Evolutionary conservation across 2,113 vertebrate species (phyloP).

Genomic region (Carassius gibelio): DNA sequence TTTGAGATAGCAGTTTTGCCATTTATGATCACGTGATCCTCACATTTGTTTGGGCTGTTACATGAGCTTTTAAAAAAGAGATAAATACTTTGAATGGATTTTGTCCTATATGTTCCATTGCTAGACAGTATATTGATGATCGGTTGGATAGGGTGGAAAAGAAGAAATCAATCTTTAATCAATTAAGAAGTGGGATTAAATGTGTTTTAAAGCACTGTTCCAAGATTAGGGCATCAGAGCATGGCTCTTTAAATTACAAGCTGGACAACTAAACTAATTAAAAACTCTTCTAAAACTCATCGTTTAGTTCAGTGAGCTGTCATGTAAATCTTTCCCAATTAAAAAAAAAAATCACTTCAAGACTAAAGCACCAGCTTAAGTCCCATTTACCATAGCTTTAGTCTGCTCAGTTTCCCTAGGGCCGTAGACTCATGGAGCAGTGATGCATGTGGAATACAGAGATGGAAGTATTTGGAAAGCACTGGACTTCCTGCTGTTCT

Average conservation of each 20-base stretch:
- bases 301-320: conserved; percentile 14
- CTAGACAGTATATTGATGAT: too few relatives aligned
- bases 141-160: not conserved
- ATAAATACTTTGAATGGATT: not conserved
- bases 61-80: not conserved
- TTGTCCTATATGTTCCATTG: not conserved
- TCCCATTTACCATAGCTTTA: not conserved
- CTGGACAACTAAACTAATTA: conserved; percentile 30
- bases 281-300: conserved; percentile 25
- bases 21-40: too few relatives aligned
- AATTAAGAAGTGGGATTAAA: not conserved
- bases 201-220: not conserved
- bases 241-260: not conserved
- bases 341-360: conserved; percentile 3
- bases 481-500: not conserved
- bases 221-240: not conserved
- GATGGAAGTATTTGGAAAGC: not conserved
- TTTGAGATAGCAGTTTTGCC: too few relatives aligned
- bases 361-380: conserved; percentile 29
- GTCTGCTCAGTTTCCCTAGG: not conserved
- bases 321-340: conserved; percentile 14
- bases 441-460: conserved; percentile 32
- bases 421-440: not conserved
- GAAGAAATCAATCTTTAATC: conserved; percentile 16
- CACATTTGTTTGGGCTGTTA: too few relatives aligned